Evolutionary conservation across 2,888 invertebrate species (phyloP).

Genomic region (Amblyjoppa fuscipennis): DNA sequence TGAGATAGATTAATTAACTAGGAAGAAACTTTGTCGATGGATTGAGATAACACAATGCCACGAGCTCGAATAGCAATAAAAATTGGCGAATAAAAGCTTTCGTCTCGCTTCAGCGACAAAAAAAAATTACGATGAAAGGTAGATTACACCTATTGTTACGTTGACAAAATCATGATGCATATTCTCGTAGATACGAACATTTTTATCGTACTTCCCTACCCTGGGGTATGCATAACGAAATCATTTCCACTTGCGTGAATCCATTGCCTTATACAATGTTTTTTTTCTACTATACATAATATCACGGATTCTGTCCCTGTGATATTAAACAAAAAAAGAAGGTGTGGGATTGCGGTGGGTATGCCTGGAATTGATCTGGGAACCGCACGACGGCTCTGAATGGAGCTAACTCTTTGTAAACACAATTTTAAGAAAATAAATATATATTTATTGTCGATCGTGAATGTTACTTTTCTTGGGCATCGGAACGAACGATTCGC

Average conservation of each 20-base stretch:
- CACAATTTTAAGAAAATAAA: constrained; percentile 67
- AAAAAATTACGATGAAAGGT: constrained; percentile 47
- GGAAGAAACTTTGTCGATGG: not conserved
- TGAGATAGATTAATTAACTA: not conserved
- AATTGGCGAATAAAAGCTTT: constrained; percentile 2
- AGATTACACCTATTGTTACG: constrained; percentile 45
- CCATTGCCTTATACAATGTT: constrained; percentile 41
- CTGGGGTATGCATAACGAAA: constrained; percentile 22
- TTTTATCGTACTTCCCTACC: constrained; percentile 6
- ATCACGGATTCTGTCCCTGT: constrained; percentile 46
- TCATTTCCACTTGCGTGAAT: constrained; percentile 48
- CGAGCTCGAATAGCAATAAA: not conserved
- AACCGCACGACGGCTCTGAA: constrained; percentile 11
- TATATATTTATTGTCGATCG: constrained; percentile 74
- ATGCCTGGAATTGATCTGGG: constrained; percentile 39
- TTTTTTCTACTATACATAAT: constrained; percentile 45
- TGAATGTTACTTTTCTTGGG: constrained; percentile 63
- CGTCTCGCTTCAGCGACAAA: constrained; percentile 24
- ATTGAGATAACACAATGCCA: not conserved
- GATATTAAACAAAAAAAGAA: constrained; percentile 37
- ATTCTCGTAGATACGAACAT: constrained; percentile 37
- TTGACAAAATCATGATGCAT: constrained; percentile 26
- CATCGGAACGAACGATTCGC: constrained; percentile 14
- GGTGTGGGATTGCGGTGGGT: constrained; percentile 31
- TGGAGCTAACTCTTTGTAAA: constrained; percentile 58